phyloP scores from a whole-genome alignment of 1,140 invertebrate genomes.

The Schlechtendalia chinensis region DNA sequence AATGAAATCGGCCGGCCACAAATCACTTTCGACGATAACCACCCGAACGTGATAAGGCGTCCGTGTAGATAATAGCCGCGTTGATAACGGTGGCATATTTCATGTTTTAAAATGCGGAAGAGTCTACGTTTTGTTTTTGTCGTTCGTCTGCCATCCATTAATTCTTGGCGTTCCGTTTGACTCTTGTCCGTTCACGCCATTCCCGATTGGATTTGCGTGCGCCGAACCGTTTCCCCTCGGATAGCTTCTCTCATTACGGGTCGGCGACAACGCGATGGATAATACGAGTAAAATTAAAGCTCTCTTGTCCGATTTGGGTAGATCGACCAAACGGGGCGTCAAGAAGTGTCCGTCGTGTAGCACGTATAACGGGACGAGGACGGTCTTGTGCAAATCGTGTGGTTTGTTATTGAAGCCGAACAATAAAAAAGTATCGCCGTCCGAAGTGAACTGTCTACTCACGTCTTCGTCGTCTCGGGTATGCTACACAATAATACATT shows the following conservation, averaged over 20 bases:
- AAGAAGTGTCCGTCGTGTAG: conserved; percentile 77
- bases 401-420: conserved; percentile 6
- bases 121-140: no score
- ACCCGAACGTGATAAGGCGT: no score
- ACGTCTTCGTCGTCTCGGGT: not conserved
- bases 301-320: conserved; percentile 62
- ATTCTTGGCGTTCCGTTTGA: no score
- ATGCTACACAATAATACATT: not conserved
- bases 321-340: conserved; percentile 68
- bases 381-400: conserved; percentile 71
- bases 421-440: conserved; percentile 25
- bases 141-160: no score
- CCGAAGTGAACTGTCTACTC: conserved; percentile 27
- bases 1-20: no score
- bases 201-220: no score
- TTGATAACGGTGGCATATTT: no score
- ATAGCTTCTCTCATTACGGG: not conserved
- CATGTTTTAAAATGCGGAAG: no score
- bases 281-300: conserved; percentile 51
- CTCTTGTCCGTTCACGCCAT: no score
- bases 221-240: no score
- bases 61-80: no score
- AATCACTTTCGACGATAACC: no score
- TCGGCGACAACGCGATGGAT: conserved; percentile 16
- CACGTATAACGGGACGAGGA: conserved; percentile 73